A percentile compares a stretch with the other conserved stretches of the same genome.
Conservation (phyloP, 2,797 vertebrate species). For the Kryptopterus vitreolus region DNA sequence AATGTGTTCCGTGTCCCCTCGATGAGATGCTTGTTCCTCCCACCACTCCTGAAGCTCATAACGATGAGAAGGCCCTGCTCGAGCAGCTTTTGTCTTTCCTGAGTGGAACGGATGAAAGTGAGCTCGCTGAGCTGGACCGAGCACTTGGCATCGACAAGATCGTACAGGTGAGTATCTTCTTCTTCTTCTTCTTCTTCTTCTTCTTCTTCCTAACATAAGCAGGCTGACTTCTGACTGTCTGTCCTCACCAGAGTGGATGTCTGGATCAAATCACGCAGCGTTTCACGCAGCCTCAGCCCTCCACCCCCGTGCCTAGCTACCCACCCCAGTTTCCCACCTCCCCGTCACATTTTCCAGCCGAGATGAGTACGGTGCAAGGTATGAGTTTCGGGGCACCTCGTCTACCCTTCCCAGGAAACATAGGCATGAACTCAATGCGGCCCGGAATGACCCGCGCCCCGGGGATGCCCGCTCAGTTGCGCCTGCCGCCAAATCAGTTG, state of each 20-base stretch:
- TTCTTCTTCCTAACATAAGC: background rate
- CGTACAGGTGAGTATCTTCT: conserved; percentile 77
- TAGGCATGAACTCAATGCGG: conserved; percentile 73
- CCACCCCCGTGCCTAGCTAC: conserved; percentile 76
- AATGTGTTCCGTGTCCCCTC: conserved; percentile 85
- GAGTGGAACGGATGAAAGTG: conserved; percentile 91
- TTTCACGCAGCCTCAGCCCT: conserved; percentile 75
- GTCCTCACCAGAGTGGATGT: conserved; percentile 79
- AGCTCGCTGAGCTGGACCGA: conserved; percentile 89
- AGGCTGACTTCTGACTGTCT: background rate
- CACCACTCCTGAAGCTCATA: conserved; percentile 85
- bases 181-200: background rate
- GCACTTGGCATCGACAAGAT: conserved; percentile 96
- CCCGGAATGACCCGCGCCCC: conserved; percentile 74
- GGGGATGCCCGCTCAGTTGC: conserved; percentile 75
- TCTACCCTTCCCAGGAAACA: conserved; percentile 76
- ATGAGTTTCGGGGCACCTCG: conserved; percentile 76
- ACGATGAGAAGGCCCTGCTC: conserved; percentile 89
- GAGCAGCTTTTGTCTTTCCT: conserved; percentile 94
- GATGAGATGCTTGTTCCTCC: conserved; percentile 90
- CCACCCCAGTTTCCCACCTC: conserved; percentile 78
- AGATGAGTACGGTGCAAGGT: conserved; percentile 79
- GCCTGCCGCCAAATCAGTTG: conserved; percentile 87
- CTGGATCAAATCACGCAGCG: conserved; percentile 80
- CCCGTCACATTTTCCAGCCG: conserved; percentile 72